Conservation (phyloP, 2,113 vertebrate species). For the Malurus alboscapulatus region DNA sequence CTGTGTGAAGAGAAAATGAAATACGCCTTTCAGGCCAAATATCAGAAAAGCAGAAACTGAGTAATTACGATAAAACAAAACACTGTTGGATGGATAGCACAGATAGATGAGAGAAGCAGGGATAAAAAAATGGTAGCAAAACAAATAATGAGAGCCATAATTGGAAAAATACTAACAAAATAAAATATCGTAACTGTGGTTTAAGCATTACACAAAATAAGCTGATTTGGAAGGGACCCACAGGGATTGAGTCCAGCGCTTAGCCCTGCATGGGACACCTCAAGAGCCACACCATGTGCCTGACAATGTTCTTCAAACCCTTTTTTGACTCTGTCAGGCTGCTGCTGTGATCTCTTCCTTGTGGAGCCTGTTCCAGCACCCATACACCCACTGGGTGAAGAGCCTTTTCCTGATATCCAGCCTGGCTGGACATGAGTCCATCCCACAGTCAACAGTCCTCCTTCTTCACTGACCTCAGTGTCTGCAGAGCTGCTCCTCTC, state of each 20-base stretch:
- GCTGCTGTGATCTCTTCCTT: background rate
- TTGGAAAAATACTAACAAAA: background rate
- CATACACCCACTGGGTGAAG: accelerated
- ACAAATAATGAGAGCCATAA: background rate
- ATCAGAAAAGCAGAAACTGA: background rate
- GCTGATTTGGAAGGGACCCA: background rate
- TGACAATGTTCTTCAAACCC: background rate
- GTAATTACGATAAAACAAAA: constrained; percentile 2
- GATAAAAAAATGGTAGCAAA: background rate
- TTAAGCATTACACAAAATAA: background rate
- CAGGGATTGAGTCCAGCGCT: accelerated
- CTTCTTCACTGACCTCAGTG: background rate
- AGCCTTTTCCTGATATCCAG: background rate
- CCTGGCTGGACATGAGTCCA: background rate
- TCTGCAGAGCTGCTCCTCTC: background rate
- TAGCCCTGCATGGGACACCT: background rate
- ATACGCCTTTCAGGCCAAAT: background rate
- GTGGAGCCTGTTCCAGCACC: background rate
- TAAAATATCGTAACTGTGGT: background rate
- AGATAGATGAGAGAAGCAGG: background rate
- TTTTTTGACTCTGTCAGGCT: background rate
- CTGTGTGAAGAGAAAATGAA: constrained; percentile 1
- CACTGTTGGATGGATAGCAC: background rate
- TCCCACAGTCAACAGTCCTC: too few species aligned
- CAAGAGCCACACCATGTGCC: background rate